Evolutionary conservation across 2,888 invertebrate genomes (phyloP), one percentile per base, ranked within the genome.

Genomic region (Ptychoptera contaminata): DNA sequence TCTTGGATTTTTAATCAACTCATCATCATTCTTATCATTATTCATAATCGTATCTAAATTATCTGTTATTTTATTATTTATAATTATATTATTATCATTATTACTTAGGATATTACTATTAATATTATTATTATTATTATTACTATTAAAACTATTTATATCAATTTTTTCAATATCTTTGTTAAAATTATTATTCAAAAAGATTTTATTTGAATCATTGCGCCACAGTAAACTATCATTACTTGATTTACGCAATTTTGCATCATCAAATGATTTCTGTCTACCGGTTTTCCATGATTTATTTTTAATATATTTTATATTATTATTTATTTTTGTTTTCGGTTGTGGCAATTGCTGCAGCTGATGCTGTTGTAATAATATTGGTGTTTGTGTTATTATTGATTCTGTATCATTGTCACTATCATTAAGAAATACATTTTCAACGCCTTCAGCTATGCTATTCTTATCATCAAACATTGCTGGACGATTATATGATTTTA

Each of bases 381-480:
- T 5, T 38, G n/a, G 38, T 38, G 12, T 10, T 10, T 14, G 39
- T 7, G 23, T 23, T 23, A 23, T 23, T 23, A 23, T 23, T 23
- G 23, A 23, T 23, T 23, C 23, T 23, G 23, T 23, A 23, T 23
- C 23, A 23, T 23, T 23, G 23, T 42, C 42, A 35, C 42, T 35
- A 35, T 42, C 42, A 12, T 48, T 51, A 41, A 50, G 54, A 48
- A 71, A 70, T 30, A 68, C 69, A 42, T 65, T 63, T 52, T 75
- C 77, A 46, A 74, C 76, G 3, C 73, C 70, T 54, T 74, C 74
- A 45, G 73, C 72, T 50, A 71, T 71, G n/a, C 71, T 64, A 23
- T 71, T 71, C 46, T 71, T 71, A 48, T 72, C 72, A 49, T 71
- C 70, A 50, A 70, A 69, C 43, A 70, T 62, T 1, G 67, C 59